Evolutionary conservation across 1,140 invertebrate genomes (phyloP), one percentile per base, ranked within the genome.

Genomic region (Drosophila santomea): DNA sequence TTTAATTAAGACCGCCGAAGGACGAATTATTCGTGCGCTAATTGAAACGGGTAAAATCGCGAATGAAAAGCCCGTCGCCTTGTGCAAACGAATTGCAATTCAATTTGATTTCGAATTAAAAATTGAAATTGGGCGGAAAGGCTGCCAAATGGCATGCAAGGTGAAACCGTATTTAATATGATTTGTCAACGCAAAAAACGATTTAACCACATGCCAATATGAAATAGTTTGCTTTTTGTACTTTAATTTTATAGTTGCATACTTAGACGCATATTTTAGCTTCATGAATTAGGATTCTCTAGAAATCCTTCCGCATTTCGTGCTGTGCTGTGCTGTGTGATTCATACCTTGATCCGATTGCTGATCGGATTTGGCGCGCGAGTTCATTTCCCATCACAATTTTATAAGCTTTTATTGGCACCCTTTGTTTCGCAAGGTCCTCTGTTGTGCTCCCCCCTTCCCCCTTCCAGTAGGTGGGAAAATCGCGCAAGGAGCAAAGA

Each of bases 381-480:
- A 41, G 36, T 50, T 50, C 52, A 14, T 43, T 50, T 71, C 44
- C 64, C 64, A 71, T 71, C 66, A 71, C 69, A 44, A 36, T 38
- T 71, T 58, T 72, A 72, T 72, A 38, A 20, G 50, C 64, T 72
- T 72, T 72, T 72, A 72, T 72, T 71, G 68, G 51, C 52, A 14
- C 51, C 25, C 43, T 69, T 71, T 71, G 67, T 69, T 58, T 28
- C 50, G 69, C 64, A 71, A 36, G 67, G 50, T 6, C 63, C 45
- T 39, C 25, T 66, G 60, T 68, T 23, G 2, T 38, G 14, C 58
- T 48, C 43, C 25, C 25, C 4, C 12, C 55, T 23, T 17, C 6
- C 25, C 45, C 7, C 8, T 3, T 2, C 8, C 7, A 32, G 32
- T 32, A 32, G 32, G 32, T 32, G 32, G 32, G 32, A 32, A 32